phyloP scores from a whole-genome alignment of 2,113 vertebrate genomes.

The Archilochus colubris region DNA sequence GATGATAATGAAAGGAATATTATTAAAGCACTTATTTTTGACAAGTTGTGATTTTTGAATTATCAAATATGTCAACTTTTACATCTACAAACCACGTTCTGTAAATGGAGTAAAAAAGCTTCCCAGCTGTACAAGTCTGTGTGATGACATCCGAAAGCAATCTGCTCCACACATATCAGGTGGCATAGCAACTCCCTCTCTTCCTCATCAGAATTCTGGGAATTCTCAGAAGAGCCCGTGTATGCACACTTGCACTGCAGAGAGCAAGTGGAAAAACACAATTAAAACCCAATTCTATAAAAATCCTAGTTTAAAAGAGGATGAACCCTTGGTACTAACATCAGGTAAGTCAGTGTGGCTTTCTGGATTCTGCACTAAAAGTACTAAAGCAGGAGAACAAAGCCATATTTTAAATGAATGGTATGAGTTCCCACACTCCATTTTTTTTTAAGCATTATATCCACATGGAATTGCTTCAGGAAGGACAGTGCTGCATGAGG shows the following conservation, averaged over 20 bases:
- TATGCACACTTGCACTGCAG: rapidly evolving
- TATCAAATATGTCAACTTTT: neutral
- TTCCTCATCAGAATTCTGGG: neutral
- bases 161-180: neutral
- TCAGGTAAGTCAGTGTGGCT: neutral
- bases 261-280: neutral
- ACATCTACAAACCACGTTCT: neutral
- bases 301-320: neutral
- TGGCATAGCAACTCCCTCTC: neutral
- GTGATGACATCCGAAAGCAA: neutral
- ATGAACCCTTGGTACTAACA: neutral
- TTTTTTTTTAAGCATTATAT: neutral
- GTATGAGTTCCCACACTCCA: neutral
- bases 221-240: rapidly evolving
- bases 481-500: neutral
- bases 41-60: neutral
- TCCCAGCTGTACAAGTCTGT: neutral
- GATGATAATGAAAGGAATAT: neutral
- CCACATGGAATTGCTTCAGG: neutral
- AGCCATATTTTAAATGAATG: neutral
- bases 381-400: neutral
- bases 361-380: neutral
- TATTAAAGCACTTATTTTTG: conserved; percentile 11
- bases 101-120: neutral
- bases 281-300: neutral